Evolutionary conservation across 2,113 vertebrate genomes (phyloP).

Genomic region (Laterallus jamaicensis): DNA sequence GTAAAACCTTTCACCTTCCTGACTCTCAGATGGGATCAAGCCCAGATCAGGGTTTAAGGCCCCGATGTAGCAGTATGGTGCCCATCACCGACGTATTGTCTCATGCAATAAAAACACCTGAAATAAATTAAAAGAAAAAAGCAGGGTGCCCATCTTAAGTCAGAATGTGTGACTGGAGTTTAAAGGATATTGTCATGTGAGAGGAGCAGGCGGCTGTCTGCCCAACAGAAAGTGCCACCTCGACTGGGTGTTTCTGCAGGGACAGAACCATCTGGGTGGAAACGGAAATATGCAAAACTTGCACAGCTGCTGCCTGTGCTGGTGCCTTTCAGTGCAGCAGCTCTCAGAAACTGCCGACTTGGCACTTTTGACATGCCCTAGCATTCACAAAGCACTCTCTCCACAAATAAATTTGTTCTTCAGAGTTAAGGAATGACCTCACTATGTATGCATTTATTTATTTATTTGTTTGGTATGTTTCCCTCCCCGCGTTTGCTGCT

Average conservation of each 20-base stretch:
- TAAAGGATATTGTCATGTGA: not conserved
- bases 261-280: not conserved
- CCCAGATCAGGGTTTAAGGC: not conserved
- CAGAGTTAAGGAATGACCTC: not conserved
- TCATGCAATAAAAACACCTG: not conserved
- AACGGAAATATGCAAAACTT: conserved; percentile 18
- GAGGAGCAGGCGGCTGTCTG: not conserved
- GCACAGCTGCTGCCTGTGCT: not conserved
- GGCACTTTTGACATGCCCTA: not conserved
- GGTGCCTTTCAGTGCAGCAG: not conserved
- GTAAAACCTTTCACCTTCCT: not conserved
- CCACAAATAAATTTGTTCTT: not conserved
- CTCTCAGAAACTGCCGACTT: not conserved
- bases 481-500: rapidly evolving
- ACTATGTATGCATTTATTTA: not conserved
- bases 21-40: not conserved
- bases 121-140: not conserved
- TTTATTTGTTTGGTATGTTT: not conserved
- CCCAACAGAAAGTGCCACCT: not conserved
- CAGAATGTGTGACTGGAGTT: not conserved
- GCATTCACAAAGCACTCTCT: not conserved
- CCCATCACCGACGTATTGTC: not conserved
- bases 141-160: not conserved
- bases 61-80: not conserved
- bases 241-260: not conserved